These are phyloP conservation scores for Bryconaethiops microstoma DNA, from an alignment of 2,797 vertebrate species.

Conservation along the genomic window DNA sequence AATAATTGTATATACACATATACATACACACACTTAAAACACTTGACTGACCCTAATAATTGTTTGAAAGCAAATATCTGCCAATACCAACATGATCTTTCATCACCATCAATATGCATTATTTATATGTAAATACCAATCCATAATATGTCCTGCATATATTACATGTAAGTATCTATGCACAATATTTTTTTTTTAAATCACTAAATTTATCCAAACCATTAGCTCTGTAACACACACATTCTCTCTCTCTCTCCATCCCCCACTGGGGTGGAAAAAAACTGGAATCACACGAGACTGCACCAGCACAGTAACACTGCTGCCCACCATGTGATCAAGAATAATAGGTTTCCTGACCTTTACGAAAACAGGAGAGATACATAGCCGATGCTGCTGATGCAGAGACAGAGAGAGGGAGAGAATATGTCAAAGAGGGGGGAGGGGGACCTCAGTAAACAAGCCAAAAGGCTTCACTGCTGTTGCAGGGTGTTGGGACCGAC, in stretches of 20 bases:
- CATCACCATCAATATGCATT: too few relatives aligned
- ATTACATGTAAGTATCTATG: too few relatives aligned
- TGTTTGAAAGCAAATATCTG: too few relatives aligned
- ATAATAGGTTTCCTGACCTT: constrained; percentile 55
- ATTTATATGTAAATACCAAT: too few relatives aligned
- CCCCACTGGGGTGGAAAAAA: constrained; percentile 7
- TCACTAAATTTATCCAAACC: neutral
- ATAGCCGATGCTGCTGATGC: constrained; percentile 18
- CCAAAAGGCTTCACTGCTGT: constrained; percentile 14
- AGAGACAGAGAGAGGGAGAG: neutral
- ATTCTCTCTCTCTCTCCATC: neutral
- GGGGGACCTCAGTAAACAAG: constrained; percentile 24
- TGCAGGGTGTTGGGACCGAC: constrained; percentile 23
- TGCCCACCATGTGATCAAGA: constrained; percentile 48
- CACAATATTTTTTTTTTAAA: too few relatives aligned
- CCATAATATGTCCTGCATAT: too few relatives aligned
- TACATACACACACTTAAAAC: too few relatives aligned
- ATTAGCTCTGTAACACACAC: neutral
- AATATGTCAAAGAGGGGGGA: constrained; percentile 16
- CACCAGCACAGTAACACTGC: constrained; percentile 27
- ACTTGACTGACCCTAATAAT: too few relatives aligned
- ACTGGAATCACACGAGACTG: constrained; percentile 11
- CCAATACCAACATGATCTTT: too few relatives aligned
- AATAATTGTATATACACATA: too few relatives aligned
- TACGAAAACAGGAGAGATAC: constrained; percentile 48